Percentiles rank a stretch among this genome's conserved stretches.
These are phyloP conservation scores for Aphelocoma californica DNA, from an alignment of 2,797 vertebrate species.

Conservation along the genomic window DNA sequence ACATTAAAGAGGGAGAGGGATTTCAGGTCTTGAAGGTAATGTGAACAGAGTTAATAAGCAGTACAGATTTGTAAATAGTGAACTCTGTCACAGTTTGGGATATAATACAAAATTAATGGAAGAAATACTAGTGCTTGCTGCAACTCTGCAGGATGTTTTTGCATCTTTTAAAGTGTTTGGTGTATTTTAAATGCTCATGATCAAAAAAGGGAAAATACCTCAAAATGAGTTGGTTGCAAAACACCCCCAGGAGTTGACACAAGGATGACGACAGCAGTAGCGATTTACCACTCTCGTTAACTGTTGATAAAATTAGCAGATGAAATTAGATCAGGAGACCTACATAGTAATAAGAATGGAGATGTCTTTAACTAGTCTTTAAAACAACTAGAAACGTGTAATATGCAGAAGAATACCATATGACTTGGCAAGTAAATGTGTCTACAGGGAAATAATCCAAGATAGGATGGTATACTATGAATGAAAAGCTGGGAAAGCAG, in stretches of 20 bases:
- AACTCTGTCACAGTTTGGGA: not conserved
- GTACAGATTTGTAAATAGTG: not conserved
- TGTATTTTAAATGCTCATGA: not conserved
- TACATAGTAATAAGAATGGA: not conserved
- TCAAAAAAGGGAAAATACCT: not conserved
- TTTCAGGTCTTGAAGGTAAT: not conserved
- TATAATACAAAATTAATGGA: not conserved
- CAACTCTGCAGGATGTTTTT: not conserved
- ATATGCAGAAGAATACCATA: not conserved
- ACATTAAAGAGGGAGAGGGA: not conserved
- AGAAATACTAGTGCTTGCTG: not conserved
- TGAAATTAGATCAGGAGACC: not conserved
- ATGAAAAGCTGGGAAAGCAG: not conserved
- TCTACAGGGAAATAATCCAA: not conserved
- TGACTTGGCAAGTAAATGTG: not conserved
- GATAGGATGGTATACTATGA: not conserved
- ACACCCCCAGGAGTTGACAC: not conserved
- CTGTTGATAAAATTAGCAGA: conserved; percentile 17
- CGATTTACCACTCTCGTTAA: not conserved
- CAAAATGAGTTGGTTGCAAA: not conserved
- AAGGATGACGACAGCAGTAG: not conserved
- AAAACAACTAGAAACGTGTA: not conserved
- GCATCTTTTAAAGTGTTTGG: not conserved
- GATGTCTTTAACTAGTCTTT: not conserved
- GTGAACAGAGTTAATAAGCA: not conserved